Evolutionary conservation across 1,140 invertebrate species (phyloP).

Genomic region (Pogonus chalceus): DNA sequence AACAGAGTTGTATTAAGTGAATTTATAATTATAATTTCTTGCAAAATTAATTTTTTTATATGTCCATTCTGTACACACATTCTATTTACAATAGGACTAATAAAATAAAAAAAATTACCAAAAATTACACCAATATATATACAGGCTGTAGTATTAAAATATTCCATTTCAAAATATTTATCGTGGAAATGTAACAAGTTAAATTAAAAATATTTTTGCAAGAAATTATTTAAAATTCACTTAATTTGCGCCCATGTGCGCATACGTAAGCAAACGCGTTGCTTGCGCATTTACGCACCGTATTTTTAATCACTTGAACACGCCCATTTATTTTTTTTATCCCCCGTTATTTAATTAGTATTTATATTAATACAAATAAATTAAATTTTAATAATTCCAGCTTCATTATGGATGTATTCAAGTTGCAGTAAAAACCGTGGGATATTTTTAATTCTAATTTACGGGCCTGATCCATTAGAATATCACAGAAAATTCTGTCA

Average conservation of each 20-base stretch:
- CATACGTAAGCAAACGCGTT: not conserved
- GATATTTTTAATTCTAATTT: not conserved
- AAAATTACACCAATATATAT: not conserved
- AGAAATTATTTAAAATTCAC: not conserved
- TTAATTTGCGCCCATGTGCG: not conserved
- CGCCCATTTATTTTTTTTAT: not conserved
- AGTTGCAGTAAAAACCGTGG: not conserved
- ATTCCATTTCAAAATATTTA: not conserved
- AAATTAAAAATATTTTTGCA: no score
- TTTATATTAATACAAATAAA: not conserved
- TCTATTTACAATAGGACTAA: not conserved
- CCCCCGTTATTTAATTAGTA: not conserved
- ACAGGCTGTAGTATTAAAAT: not conserved
- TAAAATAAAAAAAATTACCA: not conserved
- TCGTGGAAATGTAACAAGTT: no score
- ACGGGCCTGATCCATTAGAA: constrained; percentile 6
- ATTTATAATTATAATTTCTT: not conserved
- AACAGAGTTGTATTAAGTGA: not conserved
- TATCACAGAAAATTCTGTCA: constrained; percentile 3
- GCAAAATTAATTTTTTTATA: not conserved
- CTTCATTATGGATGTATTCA: not conserved
- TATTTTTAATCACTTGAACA: not conserved
- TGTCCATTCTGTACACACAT: not conserved
- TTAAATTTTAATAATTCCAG: not conserved
- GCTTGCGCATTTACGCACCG: not conserved